Evolutionary conservation across 2,113 vertebrate genomes (phyloP), one percentile per base, ranked within the genome.

Genomic region (Melanotaenia duboulayi): DNA sequence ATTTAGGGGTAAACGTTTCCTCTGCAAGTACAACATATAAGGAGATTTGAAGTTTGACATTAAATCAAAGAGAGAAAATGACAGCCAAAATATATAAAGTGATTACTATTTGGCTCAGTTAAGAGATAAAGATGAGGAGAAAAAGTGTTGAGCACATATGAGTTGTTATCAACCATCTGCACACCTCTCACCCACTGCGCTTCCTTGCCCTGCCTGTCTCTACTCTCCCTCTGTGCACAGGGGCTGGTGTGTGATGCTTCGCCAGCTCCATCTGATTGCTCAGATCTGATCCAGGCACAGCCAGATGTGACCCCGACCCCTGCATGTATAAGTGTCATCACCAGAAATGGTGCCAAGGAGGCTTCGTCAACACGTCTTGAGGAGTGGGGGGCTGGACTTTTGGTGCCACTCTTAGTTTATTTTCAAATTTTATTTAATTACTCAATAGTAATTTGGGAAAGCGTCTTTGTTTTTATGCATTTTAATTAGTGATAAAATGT

Each of bases 301-400:
- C 87, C 88, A 92, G 88, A 89, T 91, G 90, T 82, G 80, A 88
- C 81, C 87, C 52, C 16, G 71, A 81, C 80, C 84, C 81, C 71
- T 13, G 55, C 39, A n/a, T 55, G 54, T 24, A 22, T 12, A 17
- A 68, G 76, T 80, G 76, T 89, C 75, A 80, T 63, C 66, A 16
- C 57, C 63, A 24, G 56, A 81, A 68, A 75, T 22, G 4, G 12
- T 65, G 80, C 79, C 82, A 77, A 74, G 61, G 65, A 70, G 32
- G 49, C 35, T 55, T 62, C 22, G 23, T 1, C 57, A 19, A 56
- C 46, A 7, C 35, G 0, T 62, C 62, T 71, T 0, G 3, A 71
- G 50, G 56, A 67, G 0, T 52, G 24, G 25, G 65, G 22, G 20
- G 19, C 32, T 35, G n/a, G 28, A 25, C 19, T 39, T 7, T 19